Base-by-base conservation (phyloP, 2,888 invertebrate species). In the Leptopilina drosophilae region DNA sequence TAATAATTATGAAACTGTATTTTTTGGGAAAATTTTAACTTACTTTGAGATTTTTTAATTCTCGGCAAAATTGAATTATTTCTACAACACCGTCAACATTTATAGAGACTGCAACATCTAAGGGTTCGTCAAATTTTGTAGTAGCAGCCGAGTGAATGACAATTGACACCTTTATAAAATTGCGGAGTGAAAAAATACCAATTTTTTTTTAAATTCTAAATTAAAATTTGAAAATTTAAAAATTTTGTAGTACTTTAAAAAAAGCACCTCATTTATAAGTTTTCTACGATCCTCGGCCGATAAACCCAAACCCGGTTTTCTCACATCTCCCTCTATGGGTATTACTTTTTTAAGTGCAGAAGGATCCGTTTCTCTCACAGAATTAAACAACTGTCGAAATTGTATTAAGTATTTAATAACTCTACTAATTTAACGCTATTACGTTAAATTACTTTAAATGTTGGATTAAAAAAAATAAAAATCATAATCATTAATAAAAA, bases 281-380 rank as follows among this genome's bases (percentile, higher is more conserved):
- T 78, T 40, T 65, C 84, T 82, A 2, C 90, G 88, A 82, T 93
- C 92, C 42, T 85, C 82, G 15, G 84, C 80, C 53, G 90, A 89
- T 15, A 93, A 88, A 11, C 92, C 93, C 62, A 93, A 83, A 53
- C 88, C 88, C 1, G 88, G 86, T 33, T 88, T 79, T 56, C 84
- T 81, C 80, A 92, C 92, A 79, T 93, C 93, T 5, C 93, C 93
- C 40, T 80, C 81, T 49, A 93, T 88, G 40, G 89, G 87, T 66
- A 88, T 83, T 20, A 93, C 83, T 89, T 92, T 93, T 75, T 91
- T 88, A 20, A 91, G 90, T 86, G 86, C 87, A 84, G 87, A 84
- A 77, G 90, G 88, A 84, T 86, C 69, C 79, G 82, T 83, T 64
- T 87, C 78, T 64, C 80, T 82, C 49, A 89, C 40, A 11, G 84